Evolutionary conservation across 2,113 vertebrate genomes (phyloP), one percentile per base, ranked within the genome.

Genomic region (Semnornis frantzii): DNA sequence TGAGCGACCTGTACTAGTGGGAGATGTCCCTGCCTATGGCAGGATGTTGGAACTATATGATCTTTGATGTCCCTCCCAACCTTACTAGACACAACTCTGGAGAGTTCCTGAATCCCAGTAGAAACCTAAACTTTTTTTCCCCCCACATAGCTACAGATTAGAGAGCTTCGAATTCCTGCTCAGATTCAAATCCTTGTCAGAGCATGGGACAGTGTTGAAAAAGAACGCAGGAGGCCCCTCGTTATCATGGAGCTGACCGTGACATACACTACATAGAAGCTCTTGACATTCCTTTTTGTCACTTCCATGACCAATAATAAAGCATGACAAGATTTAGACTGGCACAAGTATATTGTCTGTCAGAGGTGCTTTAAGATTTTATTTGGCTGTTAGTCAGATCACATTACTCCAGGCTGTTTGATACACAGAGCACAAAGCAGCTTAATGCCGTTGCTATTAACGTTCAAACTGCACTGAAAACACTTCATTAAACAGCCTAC

Each of bases 401-500:
- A 89, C 94, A 97, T 98, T 97, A 96, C 92, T 34, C 86, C 78
- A 92, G 96, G 85, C 97, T 98, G 91, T 96, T 98, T 98, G 97
- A 98, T 97, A 98, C 94, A 96, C 98, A 98, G 96, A 96, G 95
- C 96, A 97, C 97, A 97, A 97, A 98, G 87, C 97, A 97, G 94
- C 97, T 98, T 98, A 98, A 97, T 97, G 92, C 94, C 90, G 94
- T 95, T 97, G 95, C 97, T 98, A 98, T 98, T 98, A 98, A 97
- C 59, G 93, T 96, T 97, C 97, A 97, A 98, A 97, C 97, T 96
- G 97, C 97, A 98, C 95, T 97, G 97, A 98, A 98, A 98, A 98
- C 97, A 98, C 98, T 98, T 98, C 97, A 98, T 98, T 98, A 98
- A 98, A 98, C 97, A 98, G 96, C 97, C 97, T 97, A 97, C 97